Conservation (phyloP, 37 sponge, comb jelly and placozoan genomes). For the Ianthella basta region DNA sequence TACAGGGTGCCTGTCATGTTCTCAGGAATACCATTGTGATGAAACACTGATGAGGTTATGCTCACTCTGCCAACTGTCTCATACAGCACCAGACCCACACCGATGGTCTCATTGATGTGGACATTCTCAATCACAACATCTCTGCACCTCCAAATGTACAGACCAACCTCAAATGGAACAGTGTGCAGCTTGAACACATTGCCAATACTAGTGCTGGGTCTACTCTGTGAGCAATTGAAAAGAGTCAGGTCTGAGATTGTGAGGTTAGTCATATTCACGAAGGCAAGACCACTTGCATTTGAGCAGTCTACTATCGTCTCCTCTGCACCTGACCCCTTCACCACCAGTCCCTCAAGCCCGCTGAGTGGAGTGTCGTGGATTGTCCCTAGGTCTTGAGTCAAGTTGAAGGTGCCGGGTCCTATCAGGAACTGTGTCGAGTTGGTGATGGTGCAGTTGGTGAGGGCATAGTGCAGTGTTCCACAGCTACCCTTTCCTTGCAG, state of each 20-base stretch:
- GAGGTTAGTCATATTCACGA: not conserved
- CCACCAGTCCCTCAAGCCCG: not conserved
- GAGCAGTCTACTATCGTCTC: not conserved
- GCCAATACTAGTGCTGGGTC: slow-evolving; percentile 6
- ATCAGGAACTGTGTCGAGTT: not conserved
- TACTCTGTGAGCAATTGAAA: not conserved
- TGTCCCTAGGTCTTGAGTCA: not conserved
- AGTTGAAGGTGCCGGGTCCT: not conserved
- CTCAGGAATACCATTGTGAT: not conserved
- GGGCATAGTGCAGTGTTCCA: not conserved
- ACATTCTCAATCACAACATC: not conserved
- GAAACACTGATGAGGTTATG: not conserved
- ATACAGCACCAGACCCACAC: not conserved
- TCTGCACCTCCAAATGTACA: not conserved
- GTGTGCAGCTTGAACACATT: not conserved
- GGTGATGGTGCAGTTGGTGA: not conserved
- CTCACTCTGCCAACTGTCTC: not conserved
- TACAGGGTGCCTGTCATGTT: no score
- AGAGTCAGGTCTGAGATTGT: not conserved
- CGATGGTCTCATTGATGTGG: not conserved
- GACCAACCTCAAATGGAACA: not conserved
- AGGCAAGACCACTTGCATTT: not conserved
- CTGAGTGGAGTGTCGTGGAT: not conserved
- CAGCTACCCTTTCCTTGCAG: not conserved
- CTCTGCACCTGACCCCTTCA: not conserved